Base-by-base conservation (phyloP, 2,888 invertebrate genomes). In the Heteropelma amictum region DNA sequence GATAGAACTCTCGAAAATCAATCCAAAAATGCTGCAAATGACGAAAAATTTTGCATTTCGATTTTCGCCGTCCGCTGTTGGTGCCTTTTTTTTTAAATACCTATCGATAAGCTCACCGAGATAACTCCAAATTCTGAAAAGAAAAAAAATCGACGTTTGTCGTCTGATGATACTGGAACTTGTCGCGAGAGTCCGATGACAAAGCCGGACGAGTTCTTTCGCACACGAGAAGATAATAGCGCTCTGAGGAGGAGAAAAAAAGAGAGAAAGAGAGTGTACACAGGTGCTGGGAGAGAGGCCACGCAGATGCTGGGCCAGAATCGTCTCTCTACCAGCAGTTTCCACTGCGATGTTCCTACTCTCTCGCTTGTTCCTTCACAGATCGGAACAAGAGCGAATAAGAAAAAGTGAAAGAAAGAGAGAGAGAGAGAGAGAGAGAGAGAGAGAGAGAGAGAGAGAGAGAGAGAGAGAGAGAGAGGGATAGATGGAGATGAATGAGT, bases 221-320 rank as follows among this genome's bases (percentile, higher is more conserved):
- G 65, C 82, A 82, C 79, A 75, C 76, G 77, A 79, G 81, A 81
- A 82, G 85, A 87, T 86, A 86, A 86, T 84, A 72, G 61, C 42
- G 65, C 38, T 30, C 7, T 30, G 53, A 40, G 54, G 33, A 33
- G 42, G 45, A 30, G 65, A 53, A 40, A 26, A 49, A 38, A 26
- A 63, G 35, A 64, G 40, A 64, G 53, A 64, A 28, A 65, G 42
- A 42, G 58, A 58, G 87, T 88, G 85, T 88, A 88, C 88, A 88
- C 88, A 88, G 88, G 87, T 88, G 88, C 84, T 80, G 70, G 79
- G 74, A 79, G 80, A 79, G 79, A 72, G 80, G 79, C 77, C 64
- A 68, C 85, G 85, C 88, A 88, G 87, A 88, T 88, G 88, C 88
- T 88, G 88, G 79, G 83, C 77, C 69, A 49, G 63, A 49, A 64